phyloP scores from a whole-genome alignment of 1,140 invertebrate species.

The Akabosia matsudoensis region DNA sequence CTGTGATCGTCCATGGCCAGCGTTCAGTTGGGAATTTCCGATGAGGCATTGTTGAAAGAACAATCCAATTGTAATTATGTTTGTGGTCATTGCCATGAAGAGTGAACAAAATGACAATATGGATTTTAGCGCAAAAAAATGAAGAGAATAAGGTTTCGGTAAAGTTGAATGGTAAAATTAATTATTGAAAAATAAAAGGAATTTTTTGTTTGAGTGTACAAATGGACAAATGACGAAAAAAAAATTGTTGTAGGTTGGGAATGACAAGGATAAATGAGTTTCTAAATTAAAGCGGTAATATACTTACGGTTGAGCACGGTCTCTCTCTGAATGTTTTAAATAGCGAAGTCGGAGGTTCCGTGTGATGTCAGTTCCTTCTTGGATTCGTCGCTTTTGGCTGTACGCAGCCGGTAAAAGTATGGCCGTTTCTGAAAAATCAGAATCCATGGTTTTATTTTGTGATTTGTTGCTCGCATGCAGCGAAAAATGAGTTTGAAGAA shows the following conservation, averaged over 20 bases:
- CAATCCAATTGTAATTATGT: neutral
- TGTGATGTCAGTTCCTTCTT: conserved; percentile 70
- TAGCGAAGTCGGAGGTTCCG: conserved; percentile 70
- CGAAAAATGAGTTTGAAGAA: no score
- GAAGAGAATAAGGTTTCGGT: no score
- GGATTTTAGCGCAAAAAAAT: no score
- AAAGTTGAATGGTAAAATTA: no score
- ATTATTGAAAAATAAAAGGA: no score
- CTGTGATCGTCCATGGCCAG: conserved; percentile 52
- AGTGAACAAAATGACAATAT: neutral
- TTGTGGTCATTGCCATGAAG: neutral
- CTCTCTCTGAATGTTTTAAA: conserved; percentile 66
- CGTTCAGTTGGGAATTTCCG: neutral
- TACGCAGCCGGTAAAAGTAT: conserved; percentile 71
- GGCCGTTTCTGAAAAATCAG: conserved; percentile 66
- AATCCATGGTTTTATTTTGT: neutral
- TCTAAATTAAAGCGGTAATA: no score
- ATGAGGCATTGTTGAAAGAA: neutral
- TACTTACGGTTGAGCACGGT: conserved; percentile 73
- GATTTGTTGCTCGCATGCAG: no score
- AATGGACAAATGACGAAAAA: no score
- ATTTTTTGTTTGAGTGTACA: no score
- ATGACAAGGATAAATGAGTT: neutral
- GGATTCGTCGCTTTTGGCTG: conserved; percentile 64
- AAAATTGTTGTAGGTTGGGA: no score